These are phyloP conservation scores for Sphaerophoria taeniata DNA, from an alignment of 2,888 invertebrate genomes.

Conservation along the genomic window DNA sequence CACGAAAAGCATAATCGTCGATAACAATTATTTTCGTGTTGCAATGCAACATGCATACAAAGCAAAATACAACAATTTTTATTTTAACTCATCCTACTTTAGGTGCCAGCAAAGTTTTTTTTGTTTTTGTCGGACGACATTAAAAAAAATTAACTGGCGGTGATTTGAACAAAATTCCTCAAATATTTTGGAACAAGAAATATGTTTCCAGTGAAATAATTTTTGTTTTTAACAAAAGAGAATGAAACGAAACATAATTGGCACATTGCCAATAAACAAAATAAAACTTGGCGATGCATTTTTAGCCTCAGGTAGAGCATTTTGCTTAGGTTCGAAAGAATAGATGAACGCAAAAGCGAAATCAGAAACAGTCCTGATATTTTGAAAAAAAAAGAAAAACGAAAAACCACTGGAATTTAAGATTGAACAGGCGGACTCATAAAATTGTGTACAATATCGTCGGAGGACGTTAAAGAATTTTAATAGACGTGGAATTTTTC, in stretches of 20 bases:
- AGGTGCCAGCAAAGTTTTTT: constrained; percentile 54
- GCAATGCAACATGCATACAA: neutral
- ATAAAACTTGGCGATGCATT: constrained; percentile 6
- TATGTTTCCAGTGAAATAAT: constrained; percentile 36
- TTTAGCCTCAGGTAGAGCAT: neutral
- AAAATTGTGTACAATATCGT: neutral
- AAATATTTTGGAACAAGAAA: constrained; percentile 37
- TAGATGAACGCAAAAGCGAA: neutral
- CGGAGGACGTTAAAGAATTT: neutral
- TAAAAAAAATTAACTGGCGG: neutral
- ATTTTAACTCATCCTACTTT: constrained; percentile 40
- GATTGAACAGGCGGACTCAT: neutral
- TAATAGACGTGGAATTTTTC: too few relatives aligned
- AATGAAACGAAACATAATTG: constrained; percentile 49
- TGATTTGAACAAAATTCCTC: constrained; percentile 33
- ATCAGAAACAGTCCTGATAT: neutral
- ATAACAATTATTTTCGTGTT: neutral
- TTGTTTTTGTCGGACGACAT: neutral
- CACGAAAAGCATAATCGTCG: constrained; percentile 41
- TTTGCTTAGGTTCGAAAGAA: constrained; percentile 10
- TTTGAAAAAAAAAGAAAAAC: neutral
- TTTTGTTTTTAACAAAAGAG: constrained; percentile 2
- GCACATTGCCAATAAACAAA: constrained; percentile 56
- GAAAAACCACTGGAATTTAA: neutral
- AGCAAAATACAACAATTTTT: constrained; percentile 24